These are phyloP conservation scores for Acropora yongei DNA, from an alignment of 64 coral and sea anemone species.

Conservation along the genomic window DNA sequence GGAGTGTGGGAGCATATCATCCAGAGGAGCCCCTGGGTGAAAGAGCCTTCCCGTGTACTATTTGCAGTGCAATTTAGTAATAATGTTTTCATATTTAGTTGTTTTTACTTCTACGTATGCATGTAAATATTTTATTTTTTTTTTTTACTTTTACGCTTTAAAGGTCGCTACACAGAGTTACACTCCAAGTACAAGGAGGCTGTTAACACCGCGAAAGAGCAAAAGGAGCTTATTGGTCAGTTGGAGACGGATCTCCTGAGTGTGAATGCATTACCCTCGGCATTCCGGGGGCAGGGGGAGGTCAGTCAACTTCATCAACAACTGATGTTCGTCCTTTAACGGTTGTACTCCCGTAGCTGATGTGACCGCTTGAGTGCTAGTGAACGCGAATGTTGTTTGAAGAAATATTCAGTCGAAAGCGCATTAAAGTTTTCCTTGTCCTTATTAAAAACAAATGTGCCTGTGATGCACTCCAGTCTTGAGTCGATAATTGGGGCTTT, in stretches of 20 bases:
- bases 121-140: too few species aligned
- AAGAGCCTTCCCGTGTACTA: too few species aligned
- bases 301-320: slow-evolving; percentile 1
- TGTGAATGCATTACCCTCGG: slow-evolving; percentile 91
- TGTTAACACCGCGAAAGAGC: slow-evolving; percentile 77
- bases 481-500: too few species aligned
- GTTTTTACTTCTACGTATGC: too few species aligned
- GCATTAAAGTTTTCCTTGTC: not conserved
- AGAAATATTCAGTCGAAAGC: not conserved
- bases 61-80: too few species aligned
- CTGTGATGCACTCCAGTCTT: not conserved
- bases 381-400: not conserved
- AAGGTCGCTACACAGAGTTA: slow-evolving; percentile 80
- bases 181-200: slow-evolving; percentile 88
- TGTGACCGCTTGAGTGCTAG: not conserved
- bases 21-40: too few species aligned
- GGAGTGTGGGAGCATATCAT: too few species aligned
- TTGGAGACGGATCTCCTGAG: slow-evolving; percentile 92
- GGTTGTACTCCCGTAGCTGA: not conserved
- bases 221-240: slow-evolving; percentile 93
- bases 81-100: too few species aligned
- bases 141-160: too few species aligned
- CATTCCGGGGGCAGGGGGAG: slow-evolving; percentile 96
- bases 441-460: not conserved
- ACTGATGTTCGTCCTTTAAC: not conserved